Base-by-base conservation (phyloP, 2,113 vertebrate species). In the Ammodytes dubius region DNA sequence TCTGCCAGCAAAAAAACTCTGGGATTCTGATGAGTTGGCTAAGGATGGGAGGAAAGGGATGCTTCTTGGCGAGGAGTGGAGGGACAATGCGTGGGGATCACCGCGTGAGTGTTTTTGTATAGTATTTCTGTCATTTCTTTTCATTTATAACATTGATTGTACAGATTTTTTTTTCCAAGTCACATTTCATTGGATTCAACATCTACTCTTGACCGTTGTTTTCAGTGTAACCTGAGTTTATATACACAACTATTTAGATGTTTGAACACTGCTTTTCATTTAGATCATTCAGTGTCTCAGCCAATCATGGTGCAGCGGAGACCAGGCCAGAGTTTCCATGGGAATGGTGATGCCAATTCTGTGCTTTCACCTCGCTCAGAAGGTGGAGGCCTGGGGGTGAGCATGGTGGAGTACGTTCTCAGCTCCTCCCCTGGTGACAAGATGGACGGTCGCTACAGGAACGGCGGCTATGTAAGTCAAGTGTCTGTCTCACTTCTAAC, bases 371-470 rank as follows among this genome's bases (percentile, higher is more conserved):
- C 98, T 77, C 96, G 98, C 91, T 99, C 98, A 82, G 98, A 99
- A 94, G 98, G 97, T 86, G 98, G 98, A 78, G 98, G 98, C 78
- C 96, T 99, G 65, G 98, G 98, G 64, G 98, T 99, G 93, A 99
- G 98, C 97, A 99, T 99, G 98, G 98, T 99, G 95, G 98, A 99
- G 94, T 99, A 99, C 84, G 98, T 99, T 73, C 95, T 99, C 91
- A 99, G 98, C 95, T 99, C 98, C 66, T 99, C 98, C 83, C 98
- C 98, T 64, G 98, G 98, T 70, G 98, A 99, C 95, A 99, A 99
- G 96, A 96, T 99, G 95, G 98, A 99, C 77, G 95, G 96, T 68
- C 97, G 97, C 85, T 99, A 99, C 96, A 96, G 98, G 91, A 99
- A 99, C 65, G 97, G 98, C 90, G 96, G 96, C 93, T 99, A 97